These are phyloP conservation scores for Willisornis vidua DNA, from an alignment of 2,113 vertebrate species.

Conservation along the genomic window DNA sequence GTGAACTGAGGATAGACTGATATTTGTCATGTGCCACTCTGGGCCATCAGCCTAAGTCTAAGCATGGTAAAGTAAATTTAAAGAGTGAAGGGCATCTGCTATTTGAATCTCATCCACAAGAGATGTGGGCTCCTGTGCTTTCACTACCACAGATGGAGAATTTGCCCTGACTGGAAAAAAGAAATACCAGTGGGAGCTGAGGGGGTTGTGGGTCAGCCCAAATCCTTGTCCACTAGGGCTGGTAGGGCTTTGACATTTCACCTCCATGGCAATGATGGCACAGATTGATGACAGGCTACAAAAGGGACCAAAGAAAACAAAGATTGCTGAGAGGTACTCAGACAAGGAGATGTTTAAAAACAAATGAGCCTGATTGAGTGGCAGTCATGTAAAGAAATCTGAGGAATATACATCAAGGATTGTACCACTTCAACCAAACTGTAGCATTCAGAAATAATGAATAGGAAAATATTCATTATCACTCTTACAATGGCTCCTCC, in stretches of 20 bases:
- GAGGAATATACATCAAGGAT: background rate
- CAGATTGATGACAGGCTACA: background rate
- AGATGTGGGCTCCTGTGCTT: background rate
- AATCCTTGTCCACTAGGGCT: background rate
- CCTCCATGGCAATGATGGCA: background rate
- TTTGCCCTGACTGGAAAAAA: background rate
- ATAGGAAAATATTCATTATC: background rate
- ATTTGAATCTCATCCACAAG: background rate
- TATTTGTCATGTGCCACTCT: background rate
- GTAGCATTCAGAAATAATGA: background rate
- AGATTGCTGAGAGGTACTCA: background rate
- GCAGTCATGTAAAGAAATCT: background rate
- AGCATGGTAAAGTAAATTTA: background rate
- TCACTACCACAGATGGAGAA: background rate
- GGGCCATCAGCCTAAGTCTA: background rate
- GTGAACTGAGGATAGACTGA: background rate
- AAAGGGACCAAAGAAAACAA: background rate
- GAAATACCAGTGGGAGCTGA: background rate
- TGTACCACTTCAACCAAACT: background rate
- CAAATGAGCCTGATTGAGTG: background rate
- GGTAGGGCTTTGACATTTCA: background rate
- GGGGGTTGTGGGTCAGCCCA: background rate
- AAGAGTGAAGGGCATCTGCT: background rate
- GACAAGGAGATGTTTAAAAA: background rate
- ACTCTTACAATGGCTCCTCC: background rate